phyloP scores from a whole-genome alignment of 2,113 vertebrate genomes.

The Corythaeola cristata region DNA sequence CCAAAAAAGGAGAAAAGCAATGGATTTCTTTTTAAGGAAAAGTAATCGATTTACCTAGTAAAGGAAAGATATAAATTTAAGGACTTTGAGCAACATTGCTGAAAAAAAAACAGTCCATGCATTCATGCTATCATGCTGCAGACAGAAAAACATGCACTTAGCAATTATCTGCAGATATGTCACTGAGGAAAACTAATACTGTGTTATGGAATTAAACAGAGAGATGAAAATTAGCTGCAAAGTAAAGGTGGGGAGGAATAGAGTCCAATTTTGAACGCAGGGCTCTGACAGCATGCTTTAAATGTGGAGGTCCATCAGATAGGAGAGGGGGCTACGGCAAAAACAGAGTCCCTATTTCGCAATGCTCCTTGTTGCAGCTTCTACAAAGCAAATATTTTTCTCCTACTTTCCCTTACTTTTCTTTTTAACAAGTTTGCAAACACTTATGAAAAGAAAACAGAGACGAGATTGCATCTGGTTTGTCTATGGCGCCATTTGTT shows the following conservation, averaged over 20 bases:
- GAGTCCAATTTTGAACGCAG: background rate
- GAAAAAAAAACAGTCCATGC: background rate
- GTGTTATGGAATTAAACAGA: background rate
- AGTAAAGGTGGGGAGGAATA: background rate
- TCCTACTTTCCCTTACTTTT: background rate
- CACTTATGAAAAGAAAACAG: constrained; percentile 48
- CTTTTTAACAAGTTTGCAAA: constrained; percentile 32
- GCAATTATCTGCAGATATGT: background rate
- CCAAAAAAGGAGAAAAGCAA: background rate
- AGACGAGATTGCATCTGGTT: constrained; percentile 46
- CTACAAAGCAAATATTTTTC: constrained; percentile 23
- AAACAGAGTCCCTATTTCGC: background rate
- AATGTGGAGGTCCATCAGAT: background rate
- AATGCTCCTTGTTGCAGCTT: background rate
- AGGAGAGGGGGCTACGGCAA: background rate
- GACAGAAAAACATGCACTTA: background rate
- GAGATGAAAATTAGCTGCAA: background rate
- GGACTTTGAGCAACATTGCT: background rate
- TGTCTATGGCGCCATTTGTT: constrained; percentile 50
- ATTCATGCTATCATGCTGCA: background rate
- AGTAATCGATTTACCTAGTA: background rate
- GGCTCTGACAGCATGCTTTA: background rate
- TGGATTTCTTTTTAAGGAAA: background rate
- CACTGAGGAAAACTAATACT: background rate
- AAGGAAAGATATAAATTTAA: background rate